Evolutionary conservation across 2,888 invertebrate species (phyloP).

Genomic region (Baronia brevicornis): DNA sequence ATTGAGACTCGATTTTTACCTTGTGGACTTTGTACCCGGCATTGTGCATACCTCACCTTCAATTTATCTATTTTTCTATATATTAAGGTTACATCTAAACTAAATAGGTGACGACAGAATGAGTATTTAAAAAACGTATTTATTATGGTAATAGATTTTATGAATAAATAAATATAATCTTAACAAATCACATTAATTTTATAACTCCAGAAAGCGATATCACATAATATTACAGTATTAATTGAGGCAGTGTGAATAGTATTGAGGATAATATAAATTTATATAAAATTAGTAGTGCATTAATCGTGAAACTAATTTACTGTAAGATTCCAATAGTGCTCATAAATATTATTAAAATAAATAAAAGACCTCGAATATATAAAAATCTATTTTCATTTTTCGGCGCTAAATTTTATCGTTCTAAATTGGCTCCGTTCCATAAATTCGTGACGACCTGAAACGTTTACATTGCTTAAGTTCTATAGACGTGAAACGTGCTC

Average conservation of each 20-base stretch:
- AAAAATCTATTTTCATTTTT: slow-evolving; percentile 2
- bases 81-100: slow-evolving; percentile 12
- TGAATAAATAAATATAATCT: neutral
- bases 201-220: too few species aligned
- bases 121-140: slow-evolving; percentile 4
- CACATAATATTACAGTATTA: too few species aligned
- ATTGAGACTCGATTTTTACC: slow-evolving; percentile 45
- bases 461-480: neutral
- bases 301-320: too few species aligned
- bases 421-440: slow-evolving; percentile 6
- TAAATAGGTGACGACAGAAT: too few species aligned
- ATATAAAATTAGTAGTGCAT: too few species aligned
- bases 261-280: too few species aligned
- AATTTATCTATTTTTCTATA: slow-evolving; percentile 26
- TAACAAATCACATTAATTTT: too few species aligned
- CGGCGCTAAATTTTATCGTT: slow-evolving; percentile 9
- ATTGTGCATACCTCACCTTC: slow-evolving; percentile 48
- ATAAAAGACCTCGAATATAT: neutral
- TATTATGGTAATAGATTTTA: neutral
- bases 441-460: slow-evolving; percentile 4
- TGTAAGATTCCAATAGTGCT: neutral
- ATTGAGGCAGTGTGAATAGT: too few species aligned
- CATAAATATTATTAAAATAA: slow-evolving; percentile 1
- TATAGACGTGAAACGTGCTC: too few species aligned
- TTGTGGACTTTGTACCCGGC: slow-evolving; percentile 72